Evolutionary conservation across 2,797 vertebrate species (phyloP), one percentile per base, ranked within the genome.

Genomic region (Margarornis squamiger): DNA sequence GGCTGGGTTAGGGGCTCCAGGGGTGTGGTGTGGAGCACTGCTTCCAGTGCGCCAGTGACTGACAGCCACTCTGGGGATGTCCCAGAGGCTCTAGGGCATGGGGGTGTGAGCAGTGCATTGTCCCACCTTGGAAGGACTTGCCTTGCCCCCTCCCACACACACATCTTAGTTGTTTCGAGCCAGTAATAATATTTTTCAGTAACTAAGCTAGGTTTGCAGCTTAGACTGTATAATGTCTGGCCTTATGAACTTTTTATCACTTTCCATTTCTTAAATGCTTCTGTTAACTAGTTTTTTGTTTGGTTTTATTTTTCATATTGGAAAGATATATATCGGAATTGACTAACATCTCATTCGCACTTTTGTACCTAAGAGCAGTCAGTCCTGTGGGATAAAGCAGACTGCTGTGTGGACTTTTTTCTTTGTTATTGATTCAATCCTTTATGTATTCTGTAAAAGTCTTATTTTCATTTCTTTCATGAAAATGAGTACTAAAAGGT

Each of bases 321-420:
- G 22, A 19, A 80, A 13, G 24, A 19, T 49, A 12, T 49, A 3
- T 39, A 22, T 82, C 51, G 73, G 59, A 84, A 78, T 59, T 62
- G 45, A 6, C 39, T 66, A 38, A 20, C 29, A 14, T 76, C 55
- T 88, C 1, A 3, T 26, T 11, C 1, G 21, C 0, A 2, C 9
- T 14, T 36, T 73, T 45, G 6, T 57, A 62, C 16, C 2, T 5
- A 32, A 85, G n/a, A 46, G 52, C 76, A 76, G 20, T 57, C 59
- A 65, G 12, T 76, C 1, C 1, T 29, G n/a, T 55, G 23, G 13
- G 68, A 62, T 78, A 92, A 86, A 70, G 24, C 10, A 29, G 48
- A n/a, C 46, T 75, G 39, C 63, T 84, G 23, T 16, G 6, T 49
- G 58, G 17, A 11, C 9, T n/a, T 70, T 22, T n/a, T 36, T 30